A percentile compares a stretch with the other conserved stretches of the same genome.
These are phyloP conservation scores for Tenthredo amoena DNA, from an alignment of 2,888 invertebrate genomes.

Conservation along the genomic window DNA sequence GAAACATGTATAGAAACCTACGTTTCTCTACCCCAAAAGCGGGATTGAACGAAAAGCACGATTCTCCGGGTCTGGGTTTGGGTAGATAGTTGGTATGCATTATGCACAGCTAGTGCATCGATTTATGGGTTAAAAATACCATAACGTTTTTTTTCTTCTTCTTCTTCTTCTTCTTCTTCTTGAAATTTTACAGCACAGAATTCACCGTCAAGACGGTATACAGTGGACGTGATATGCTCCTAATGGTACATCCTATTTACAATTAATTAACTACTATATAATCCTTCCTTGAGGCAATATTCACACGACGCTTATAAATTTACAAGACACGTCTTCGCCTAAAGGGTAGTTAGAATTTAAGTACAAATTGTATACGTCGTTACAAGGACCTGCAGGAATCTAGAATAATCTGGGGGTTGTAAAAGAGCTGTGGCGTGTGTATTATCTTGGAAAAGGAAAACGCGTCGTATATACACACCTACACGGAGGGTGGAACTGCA, in stretches of 20 bases:
- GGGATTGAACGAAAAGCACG: neutral
- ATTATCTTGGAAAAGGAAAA: neutral
- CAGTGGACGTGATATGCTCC: neutral
- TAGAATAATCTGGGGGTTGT: neutral
- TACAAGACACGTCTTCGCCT: neutral
- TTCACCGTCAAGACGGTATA: neutral
- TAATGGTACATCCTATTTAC: neutral
- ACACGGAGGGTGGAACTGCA: neutral
- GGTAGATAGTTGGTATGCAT: neutral
- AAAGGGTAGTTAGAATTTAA: neutral
- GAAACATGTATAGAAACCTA: neutral
- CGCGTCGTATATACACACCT: neutral
- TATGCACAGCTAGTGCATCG: neutral
- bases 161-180: neutral
- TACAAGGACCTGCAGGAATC: neutral
- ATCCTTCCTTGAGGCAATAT: neutral
- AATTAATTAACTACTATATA: neutral
- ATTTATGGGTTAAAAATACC: neutral
- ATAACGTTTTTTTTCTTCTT: neutral
- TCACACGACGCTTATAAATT: slow-evolving; percentile 11
- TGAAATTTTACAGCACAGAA: neutral
- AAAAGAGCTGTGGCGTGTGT: neutral
- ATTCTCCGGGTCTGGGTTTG: neutral
- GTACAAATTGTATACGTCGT: neutral
- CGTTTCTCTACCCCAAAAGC: neutral